A percentile compares a stretch with the other conserved stretches of the same genome.
These are phyloP conservation scores for Montipora capricornis DNA, from an alignment of 64 coral and sea anemone genomes.

Conservation along the genomic window DNA sequence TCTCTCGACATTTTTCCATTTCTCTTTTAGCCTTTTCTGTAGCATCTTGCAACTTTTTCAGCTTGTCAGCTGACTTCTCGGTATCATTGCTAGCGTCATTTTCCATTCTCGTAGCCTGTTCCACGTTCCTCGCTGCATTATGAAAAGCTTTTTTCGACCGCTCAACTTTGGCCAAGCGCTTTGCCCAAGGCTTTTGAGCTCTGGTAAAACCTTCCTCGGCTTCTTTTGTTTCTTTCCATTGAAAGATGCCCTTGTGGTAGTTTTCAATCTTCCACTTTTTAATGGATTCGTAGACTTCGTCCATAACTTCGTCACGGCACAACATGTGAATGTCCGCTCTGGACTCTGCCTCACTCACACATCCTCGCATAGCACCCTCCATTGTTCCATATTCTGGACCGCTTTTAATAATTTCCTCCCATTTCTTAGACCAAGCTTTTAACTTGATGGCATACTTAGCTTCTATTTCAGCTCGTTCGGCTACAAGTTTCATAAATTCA, in stretches of 20 bases:
- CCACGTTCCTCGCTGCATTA: conserved; percentile 55
- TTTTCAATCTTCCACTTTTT: conserved; percentile 93
- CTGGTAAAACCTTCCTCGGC: conserved; percentile 83
- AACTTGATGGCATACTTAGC: conserved; percentile 90
- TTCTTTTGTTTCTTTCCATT: conserved; percentile 94
- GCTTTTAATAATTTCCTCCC: conserved; percentile 85
- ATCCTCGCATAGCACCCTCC: conserved; percentile 77
- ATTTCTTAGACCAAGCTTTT: conserved; percentile 97
- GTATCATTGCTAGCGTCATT: conserved; percentile 68
- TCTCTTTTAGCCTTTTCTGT: conserved; percentile 89
- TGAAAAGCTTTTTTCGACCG: conserved; percentile 86
- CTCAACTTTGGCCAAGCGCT: conserved; percentile 79
- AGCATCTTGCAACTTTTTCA: conserved; percentile 82
- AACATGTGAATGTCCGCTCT: conserved; percentile 76
- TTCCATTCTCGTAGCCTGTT: conserved; percentile 80
- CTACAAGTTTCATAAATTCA: conserved; percentile 91
- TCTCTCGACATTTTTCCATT: conserved; percentile 85
- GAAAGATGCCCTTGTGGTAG: conserved; percentile 87
- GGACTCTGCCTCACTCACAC: conserved; percentile 79
- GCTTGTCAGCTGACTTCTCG: conserved; percentile 75
- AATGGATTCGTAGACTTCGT: conserved; percentile 68
- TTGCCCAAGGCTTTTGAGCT: conserved; percentile 96
- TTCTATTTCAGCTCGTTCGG: conserved; percentile 95
- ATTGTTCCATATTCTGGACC: conserved; percentile 86
- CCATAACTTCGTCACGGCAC: conserved; percentile 82